A percentile compares a stretch with the other conserved stretches of the same genome.
phyloP scores from a whole-genome alignment of 2,113 vertebrate genomes.

The Grus americana region DNA sequence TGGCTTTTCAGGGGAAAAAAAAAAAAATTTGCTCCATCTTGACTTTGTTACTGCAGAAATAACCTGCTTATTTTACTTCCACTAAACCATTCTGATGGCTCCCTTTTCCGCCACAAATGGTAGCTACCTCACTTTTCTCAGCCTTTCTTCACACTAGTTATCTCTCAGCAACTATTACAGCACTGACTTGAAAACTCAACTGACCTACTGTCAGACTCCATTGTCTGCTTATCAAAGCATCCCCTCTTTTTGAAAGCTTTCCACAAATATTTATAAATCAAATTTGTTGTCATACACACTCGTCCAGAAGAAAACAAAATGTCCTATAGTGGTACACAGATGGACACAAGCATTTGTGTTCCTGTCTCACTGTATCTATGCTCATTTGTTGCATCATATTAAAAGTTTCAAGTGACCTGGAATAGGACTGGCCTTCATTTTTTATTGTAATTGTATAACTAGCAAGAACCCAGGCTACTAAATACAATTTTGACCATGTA shows the following conservation, averaged over 20 bases:
- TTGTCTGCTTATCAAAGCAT: not conserved
- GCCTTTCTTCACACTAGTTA: not conserved
- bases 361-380: not conserved
- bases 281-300: not conserved
- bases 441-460: not conserved
- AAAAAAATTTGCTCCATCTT: not conserved
- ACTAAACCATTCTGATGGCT: not conserved
- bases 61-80: not conserved
- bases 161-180: not conserved
- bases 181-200: not conserved
- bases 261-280: not conserved
- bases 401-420: not conserved
- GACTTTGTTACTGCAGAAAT: not conserved
- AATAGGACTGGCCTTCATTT: not conserved
- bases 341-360: not conserved
- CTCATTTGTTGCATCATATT: not conserved
- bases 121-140: not conserved
- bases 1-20: not conserved
- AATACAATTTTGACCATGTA: not conserved
- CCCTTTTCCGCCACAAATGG: not conserved
- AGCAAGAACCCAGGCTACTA: not conserved
- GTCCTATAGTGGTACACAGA: not conserved
- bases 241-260: not conserved
- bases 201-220: not conserved
- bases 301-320: not conserved